Base-by-base conservation (phyloP, 2,888 invertebrate genomes). In the Agriopis leucophaearia region DNA sequence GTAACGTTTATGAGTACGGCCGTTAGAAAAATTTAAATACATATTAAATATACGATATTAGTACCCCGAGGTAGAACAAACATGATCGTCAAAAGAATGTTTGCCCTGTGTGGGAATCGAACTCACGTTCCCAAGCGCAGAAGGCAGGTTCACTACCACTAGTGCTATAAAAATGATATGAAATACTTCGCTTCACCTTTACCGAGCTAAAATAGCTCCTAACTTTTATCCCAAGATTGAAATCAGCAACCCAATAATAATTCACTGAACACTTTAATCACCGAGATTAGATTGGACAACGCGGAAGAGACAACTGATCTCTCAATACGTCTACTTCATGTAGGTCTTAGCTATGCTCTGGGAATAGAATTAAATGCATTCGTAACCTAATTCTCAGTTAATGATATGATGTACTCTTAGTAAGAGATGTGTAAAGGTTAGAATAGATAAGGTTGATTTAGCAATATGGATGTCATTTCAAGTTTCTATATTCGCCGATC, bases 331-430 rank as follows among this genome's bases (percentile, higher is more conserved):
- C n/a, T 60, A 38, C 1, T 15, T 15, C 52, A 52, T 15, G 36
- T 36, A 38, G 71, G 61, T 68, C 59, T 61, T 50, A 66, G 71
- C 57, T 15, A 40, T 58, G 50, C 7, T 42, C 54, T 57, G 70
- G 55, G 40, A 75, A 76, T 77, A 78, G 77, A 71, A 66, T 8
- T 13, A 0, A 68, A 56, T 54, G 69, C 68, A 75, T 73, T 71
- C 66, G 70, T 69, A 75, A 74, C 75, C 74, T 54, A 65, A 74
- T 76, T 77, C 58, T 51, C 44, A 2, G 9, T 16, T 62, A 73
- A 73, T 72, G 67, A 69, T 58, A n/a, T 13, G 54, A 42, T n/a
- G 27, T 27, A 27, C 27, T 1, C 3, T 27, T 27, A 27, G 27
- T 27, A 27, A 61, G 48, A 27, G 57, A 59, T 56, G 57, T 45